Evolutionary conservation across 1,140 invertebrate species (phyloP).

Genomic region (Drosophila azteca): DNA sequence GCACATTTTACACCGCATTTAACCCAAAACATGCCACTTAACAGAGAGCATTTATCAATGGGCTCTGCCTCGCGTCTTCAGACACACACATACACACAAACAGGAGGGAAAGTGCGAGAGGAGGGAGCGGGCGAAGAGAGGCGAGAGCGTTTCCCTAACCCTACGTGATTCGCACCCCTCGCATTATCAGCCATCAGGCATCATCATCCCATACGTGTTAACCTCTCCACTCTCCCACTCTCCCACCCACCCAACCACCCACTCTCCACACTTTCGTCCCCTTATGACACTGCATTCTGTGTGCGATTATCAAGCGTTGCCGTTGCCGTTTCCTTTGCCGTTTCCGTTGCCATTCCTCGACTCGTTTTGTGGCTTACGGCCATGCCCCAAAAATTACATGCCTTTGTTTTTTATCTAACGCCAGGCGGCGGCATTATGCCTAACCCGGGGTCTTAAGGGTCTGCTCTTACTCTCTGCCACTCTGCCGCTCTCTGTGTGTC

Average conservation of each 20-base stretch:
- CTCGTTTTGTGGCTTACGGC: conserved; percentile 67
- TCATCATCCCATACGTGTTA: conserved; percentile 42
- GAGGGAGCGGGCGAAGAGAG: not conserved
- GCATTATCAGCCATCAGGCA: conserved; percentile 65
- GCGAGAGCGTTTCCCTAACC: not conserved
- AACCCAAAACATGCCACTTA: conserved; percentile 77
- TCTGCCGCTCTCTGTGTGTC: not conserved
- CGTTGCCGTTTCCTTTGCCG: conserved; percentile 57
- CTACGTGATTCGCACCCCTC: conserved; percentile 60
- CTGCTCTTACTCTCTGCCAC: not conserved
- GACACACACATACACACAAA: too few relatives aligned
- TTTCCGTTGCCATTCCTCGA: conserved; percentile 39
- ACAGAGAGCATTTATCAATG: conserved; percentile 71
- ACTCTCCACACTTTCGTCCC: conserved; percentile 12
- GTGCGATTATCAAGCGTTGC: conserved; percentile 62
- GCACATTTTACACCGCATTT: conserved; percentile 73
- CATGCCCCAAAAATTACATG: conserved; percentile 64
- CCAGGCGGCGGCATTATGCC: conserved; percentile 53
- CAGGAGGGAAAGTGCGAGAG: too few relatives aligned
- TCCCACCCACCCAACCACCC: conserved; percentile 1
- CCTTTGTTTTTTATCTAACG: conserved; percentile 79
- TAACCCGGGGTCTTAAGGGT: conserved; percentile 62
- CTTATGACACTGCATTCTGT: conserved; percentile 64
- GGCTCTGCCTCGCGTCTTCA: conserved; percentile 4
- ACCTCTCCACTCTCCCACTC: conserved; percentile 21